Base-by-base conservation (phyloP, 2,113 vertebrate species). In the Turdus rufiventris region DNA sequence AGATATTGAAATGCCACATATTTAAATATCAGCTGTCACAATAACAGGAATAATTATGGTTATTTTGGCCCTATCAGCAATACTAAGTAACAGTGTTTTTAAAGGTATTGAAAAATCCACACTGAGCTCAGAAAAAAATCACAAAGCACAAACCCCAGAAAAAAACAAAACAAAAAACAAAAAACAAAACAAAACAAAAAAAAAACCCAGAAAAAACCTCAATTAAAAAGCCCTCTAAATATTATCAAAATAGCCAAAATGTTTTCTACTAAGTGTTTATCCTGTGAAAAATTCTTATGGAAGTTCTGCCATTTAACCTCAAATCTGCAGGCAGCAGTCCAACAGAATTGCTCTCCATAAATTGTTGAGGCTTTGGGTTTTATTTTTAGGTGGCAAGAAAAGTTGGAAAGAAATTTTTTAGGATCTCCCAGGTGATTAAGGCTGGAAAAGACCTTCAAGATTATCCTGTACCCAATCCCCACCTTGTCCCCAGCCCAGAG, bases 1-100 rank as follows among this genome's bases (percentile, higher is more conserved):
- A 33, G 54, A 26, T 43, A 12, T 14, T 45, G n/a, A 53, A 86
- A 86, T n/a, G 29, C 15, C 45, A 68, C 53, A 1, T 14, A 62
- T 67, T 96, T 86, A 92, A 95, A 63, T 76, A 77, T 28, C 65
- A 73, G 18, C 51, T 83, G 29, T 43, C 51, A 71, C 8, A 14
- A 60, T 38, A 25, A 54, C 0, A 0, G 60, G 60, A 62, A 77
- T 40, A 12, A 80, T 84, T 66, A 70, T 6, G 50, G 79, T 70
- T 70, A 73, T 90, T 93, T 54, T 77, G 50, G 60, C 56, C 63
- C 19, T 34, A 47, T 47, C 62, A 80, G 12, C 71, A 73, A 77
- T 24, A 42, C 9, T 54, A 54, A 80, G 50, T 8, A 48, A 65
- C 7, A 60, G 18, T 10, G 62, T 23, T 88, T 88, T 82, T 23